Base-by-base conservation (phyloP, 2,888 invertebrate species). In the Sphaerophoria rueppellii region DNA sequence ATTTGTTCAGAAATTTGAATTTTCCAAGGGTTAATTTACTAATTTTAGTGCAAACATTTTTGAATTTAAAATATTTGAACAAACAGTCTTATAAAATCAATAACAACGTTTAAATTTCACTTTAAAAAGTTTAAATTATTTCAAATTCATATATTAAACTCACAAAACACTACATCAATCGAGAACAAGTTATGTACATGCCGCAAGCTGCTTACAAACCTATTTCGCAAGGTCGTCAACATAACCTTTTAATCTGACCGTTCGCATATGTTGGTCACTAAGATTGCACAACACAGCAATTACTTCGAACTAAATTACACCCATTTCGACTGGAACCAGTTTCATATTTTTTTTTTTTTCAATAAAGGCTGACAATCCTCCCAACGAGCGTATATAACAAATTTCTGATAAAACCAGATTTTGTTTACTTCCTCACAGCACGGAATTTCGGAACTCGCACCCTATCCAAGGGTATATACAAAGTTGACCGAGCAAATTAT, bases 401-500 rank as follows among this genome's bases (percentile, higher is more conserved):
- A 37, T 35, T 65, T 65, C 1, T 9, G 4, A 4, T 34, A 60
- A 72, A 73, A 81, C 73, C 61, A 14, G 80, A 85, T 73, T 81
- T 32, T 81, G 73, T 80, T 85, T 81, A 73, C 63, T 32, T 58
- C 69, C 54, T n/a, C 55, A 48, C 40, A 48, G 43, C 55, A 48
- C 48, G 32, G n/a, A 0, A 11, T 55, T 63, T 46, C 24, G 52
- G 35, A 32, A 85, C 80, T 85, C 85, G 85, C 85, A 85, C 85
- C 85, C 81, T 81, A 81, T 12, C 0, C n/a, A 24, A 67, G 77
- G 80, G 24, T 24, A 24, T 24, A 24, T 57, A 70, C 63, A 69
- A 77, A 77, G 73, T 78, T 87, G 82, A 80, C 82, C 87, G 89
- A 88, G 88, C 89, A 90, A 89, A 89, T 89, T 89, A 89, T 88